Base-by-base conservation (phyloP, 2,888 invertebrate genomes). In the Drosophila kanekoi region DNA sequence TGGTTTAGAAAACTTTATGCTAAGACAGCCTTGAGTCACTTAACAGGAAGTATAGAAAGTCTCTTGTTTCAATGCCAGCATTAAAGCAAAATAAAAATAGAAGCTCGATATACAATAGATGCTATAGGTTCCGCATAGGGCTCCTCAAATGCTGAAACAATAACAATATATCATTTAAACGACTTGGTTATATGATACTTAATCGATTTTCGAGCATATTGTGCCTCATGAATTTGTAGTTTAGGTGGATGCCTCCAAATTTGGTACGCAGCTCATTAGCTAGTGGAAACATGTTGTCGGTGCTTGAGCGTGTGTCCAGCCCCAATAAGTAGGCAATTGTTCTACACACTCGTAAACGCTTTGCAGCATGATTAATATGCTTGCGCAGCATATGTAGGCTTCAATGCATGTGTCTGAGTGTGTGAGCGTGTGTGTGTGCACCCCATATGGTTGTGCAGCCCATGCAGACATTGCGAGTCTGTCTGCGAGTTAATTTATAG, bases 401-500 rank as follows among this genome's bases (percentile, higher is more conserved):
- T 11, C 9, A 38, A 38, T 18, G 28, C n/a, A 20, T 33, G 16
- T 43, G 45, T 51, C n/a, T 40, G 40, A 28, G 11, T 18, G n/a
- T 16, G 20, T 51, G 18, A 9, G 33, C 40, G 20, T 35, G 14
- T 60, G 33, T 41, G 53, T 28, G 13, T 28, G 38, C 20, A 38
- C 3, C 33, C 28, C 35, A 38, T 14, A 38, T 35, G 33, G n/a
- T 32, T 33, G 41, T 38, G 33, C 52, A 51, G 41, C 32, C 62
- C 60, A 62, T 63, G 49, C 35, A 49, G 62, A 62, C 62, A 62
- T 10, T 62, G 49, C 60, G 65, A 52, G 40, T 40, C 73, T 84
- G 87, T 83, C 79, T 82, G 77, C 54, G 68, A 77, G 86, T 86
- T 86, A 86, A 86, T 86, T 86, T 86, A 86, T 84, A 85, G 82